These are phyloP conservation scores for Salvelinus alpinus DNA, from an alignment of 2,113 vertebrate species.

Conservation along the genomic window DNA sequence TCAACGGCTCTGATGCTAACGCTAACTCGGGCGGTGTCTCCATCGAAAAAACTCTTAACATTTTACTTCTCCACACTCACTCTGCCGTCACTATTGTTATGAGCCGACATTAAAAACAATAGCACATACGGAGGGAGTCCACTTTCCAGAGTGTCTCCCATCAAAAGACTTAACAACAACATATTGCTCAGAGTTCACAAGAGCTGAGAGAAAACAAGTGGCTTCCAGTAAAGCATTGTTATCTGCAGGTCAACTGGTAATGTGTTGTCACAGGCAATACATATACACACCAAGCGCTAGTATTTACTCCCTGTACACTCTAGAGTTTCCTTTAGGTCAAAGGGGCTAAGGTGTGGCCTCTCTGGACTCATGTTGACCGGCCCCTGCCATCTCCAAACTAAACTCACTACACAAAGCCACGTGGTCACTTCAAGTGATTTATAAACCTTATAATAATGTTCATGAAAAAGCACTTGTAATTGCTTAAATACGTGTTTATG, in stretches of 20 bases:
- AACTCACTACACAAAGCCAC: conserved; percentile 59
- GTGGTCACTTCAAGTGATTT: conserved; percentile 43
- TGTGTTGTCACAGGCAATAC: conserved; percentile 33
- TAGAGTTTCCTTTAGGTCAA: conserved; percentile 58
- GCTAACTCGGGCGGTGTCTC: background rate
- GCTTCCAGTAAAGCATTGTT: no score
- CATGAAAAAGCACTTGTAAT: no score
- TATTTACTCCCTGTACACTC: conserved; percentile 34
- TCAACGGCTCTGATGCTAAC: conserved; percentile 39
- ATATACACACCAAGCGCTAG: conserved; percentile 47
- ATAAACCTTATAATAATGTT: no score
- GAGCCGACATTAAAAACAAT: conserved; percentile 18
- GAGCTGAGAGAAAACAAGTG: no score
- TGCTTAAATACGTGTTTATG: no score
- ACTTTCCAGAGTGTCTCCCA: conserved; percentile 14
- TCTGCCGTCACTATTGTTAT: conserved; percentile 29
- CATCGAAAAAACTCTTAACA: conserved; percentile 26
- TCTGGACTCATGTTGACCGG: conserved; percentile 43
- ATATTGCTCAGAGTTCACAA: no score
- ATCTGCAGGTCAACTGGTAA: background rate
- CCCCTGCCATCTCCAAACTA: conserved; percentile 44
- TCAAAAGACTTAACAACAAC: conserved; percentile 18
- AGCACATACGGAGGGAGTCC: conserved; percentile 28
- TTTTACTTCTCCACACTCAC: conserved; percentile 17
- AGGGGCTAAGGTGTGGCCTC: conserved; percentile 43